phyloP scores from a whole-genome alignment of 2,113 vertebrate species.

The Garra rufa region DNA sequence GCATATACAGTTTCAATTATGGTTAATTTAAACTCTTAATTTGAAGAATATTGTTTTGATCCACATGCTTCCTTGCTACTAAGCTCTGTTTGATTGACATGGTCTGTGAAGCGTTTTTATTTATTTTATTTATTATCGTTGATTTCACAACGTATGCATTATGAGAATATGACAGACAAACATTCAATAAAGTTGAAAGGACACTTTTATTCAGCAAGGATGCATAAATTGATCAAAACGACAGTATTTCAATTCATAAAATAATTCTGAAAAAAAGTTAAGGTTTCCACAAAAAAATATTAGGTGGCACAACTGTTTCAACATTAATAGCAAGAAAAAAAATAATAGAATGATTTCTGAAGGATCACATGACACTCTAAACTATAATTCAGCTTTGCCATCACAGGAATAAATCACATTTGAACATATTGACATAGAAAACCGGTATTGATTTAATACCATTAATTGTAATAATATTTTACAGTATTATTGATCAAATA shows the following conservation, averaged over 20 bases:
- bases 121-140: background rate
- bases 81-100: background rate
- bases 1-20: too few species aligned
- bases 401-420: too few species aligned
- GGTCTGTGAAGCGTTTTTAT: background rate
- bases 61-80: background rate
- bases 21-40: background rate
- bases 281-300: background rate
- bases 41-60: background rate
- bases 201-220: background rate
- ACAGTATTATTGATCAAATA: background rate
- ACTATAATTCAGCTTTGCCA: too few species aligned
- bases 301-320: background rate
- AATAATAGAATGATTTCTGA: background rate
- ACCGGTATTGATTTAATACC: background rate
- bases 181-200: background rate
- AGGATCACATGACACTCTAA: too few species aligned
- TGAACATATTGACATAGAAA: background rate
- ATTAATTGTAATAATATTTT: background rate
- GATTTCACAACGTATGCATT: background rate
- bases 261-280: background rate
- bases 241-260: background rate
- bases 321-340: background rate
- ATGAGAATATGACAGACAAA: background rate
- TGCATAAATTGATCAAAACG: too few species aligned